Base-by-base conservation (phyloP, 2,797 vertebrate genomes). In the Cryptoblepharus egeriae region DNA sequence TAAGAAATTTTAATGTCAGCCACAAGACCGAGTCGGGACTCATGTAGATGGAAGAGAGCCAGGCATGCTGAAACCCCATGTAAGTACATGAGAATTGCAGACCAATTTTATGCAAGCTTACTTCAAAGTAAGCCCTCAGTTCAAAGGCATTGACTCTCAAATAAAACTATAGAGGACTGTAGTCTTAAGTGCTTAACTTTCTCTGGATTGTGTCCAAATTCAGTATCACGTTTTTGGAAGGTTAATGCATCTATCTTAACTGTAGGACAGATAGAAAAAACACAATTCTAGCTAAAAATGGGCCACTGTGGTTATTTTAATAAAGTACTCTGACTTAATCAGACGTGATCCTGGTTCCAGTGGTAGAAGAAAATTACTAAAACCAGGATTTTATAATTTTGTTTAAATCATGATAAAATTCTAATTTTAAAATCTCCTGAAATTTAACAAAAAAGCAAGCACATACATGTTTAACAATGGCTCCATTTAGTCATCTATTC, bases 341-440 rank as follows among this genome's bases (percentile, higher is more conserved):
- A 73, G 57, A 13, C 35, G 39, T 35, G 55, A 72, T 49, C 30
- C 30, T 55, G 26, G 42, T 8, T 70, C 42, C 32, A 74, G 30
- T 57, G 32, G 28, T 65, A 4, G 18, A 24, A 67, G 26, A 20
- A 35, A 75, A 52, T 74, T 18, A 75, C 18, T 73, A 39, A 65
- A 75, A 60, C 49, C 37, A 39, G 52, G 64, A 74, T 75, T 79
- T 79, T 5, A 68, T 72, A 39, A 45, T 60, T 73, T 64, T 75
- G 70, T 88, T 91, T 85, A 91, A 92, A 90, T 88, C 85, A 93
- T 87, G 1, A 57, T 90, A 91, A 69, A 88, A 82, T 86, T 92
- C 82, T 39, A 3, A 92, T 88, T n/a, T 91, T 90, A 93, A 92
- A 90, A 79, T 68, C 84, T 86, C 92, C 88, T 90, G 88, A 77